A percentile compares a stretch with the other conserved stretches of the same genome.
Evolutionary conservation across 2,888 invertebrate genomes (phyloP).

Genomic region (Eupithecia tripunctaria): DNA sequence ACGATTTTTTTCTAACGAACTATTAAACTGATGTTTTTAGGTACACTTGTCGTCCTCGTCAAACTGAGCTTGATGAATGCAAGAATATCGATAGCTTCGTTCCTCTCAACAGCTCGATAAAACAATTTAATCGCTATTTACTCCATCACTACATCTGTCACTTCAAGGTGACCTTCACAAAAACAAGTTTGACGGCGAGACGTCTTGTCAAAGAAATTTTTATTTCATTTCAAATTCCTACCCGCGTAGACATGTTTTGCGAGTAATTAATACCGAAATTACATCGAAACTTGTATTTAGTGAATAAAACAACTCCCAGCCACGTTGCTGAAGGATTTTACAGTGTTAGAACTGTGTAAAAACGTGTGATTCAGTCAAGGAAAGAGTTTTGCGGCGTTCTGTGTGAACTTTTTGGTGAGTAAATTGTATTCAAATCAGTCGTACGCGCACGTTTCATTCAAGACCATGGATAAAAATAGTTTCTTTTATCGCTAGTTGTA

Average conservation of each 20-base stretch:
- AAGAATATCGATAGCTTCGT: not conserved
- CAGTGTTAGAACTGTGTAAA: conserved; percentile 64
- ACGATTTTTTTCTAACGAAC: not conserved
- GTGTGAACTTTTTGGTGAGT: conserved; percentile 55
- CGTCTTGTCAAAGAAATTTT: conserved; percentile 69
- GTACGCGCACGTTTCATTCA: conserved; percentile 39
- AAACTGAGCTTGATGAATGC: not conserved
- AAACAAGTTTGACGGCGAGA: conserved; percentile 67
- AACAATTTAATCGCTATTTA: not conserved
- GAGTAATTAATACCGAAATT: conserved; percentile 60
- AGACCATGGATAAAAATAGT: conserved; percentile 44
- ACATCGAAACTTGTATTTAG: conserved; percentile 52
- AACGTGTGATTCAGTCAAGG: conserved; percentile 28
- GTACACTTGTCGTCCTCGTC: not conserved
- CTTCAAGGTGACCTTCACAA: conserved; percentile 79
- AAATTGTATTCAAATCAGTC: conserved; percentile 59
- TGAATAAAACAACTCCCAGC: conserved; percentile 52
- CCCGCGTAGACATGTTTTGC: conserved; percentile 75
- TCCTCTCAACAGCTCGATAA: not conserved
- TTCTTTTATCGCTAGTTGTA: conserved; percentile 34
- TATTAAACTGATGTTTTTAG: not conserved
- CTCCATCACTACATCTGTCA: conserved; percentile 57
- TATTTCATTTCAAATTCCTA: conserved; percentile 75
- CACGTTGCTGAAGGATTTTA: conserved; percentile 65
- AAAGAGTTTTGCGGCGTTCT: conserved; percentile 40